These are phyloP conservation scores for Lerema accius DNA, from an alignment of 1,140 invertebrate genomes.

Conservation along the genomic window DNA sequence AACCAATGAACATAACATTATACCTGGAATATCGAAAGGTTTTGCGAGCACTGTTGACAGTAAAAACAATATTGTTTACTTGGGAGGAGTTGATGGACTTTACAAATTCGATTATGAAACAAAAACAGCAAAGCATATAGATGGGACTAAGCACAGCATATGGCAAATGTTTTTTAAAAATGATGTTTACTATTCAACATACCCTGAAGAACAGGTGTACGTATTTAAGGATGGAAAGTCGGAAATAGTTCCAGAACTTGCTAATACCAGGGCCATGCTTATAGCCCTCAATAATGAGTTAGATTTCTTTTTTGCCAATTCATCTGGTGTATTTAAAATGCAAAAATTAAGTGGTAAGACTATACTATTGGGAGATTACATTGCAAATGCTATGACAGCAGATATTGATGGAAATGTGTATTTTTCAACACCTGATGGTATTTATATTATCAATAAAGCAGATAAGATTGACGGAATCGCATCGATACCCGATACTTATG, in stretches of 20 bases:
- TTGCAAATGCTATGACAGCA: conserved; percentile 50
- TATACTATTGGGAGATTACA: conserved; percentile 41
- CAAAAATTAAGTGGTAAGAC: conserved; percentile 31
- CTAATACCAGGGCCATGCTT: conserved; percentile 45
- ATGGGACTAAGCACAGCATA: conserved; percentile 43
- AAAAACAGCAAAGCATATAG: conserved; percentile 44
- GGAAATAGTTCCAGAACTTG: conserved; percentile 45
- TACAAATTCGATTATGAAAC: conserved; percentile 52
- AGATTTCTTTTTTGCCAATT: conserved; percentile 55
- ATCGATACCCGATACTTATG: conserved; percentile 43
- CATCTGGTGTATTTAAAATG: conserved; percentile 48
- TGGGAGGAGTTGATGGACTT: conserved; percentile 56
- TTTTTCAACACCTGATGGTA: conserved; percentile 53
- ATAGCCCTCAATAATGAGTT: conserved; percentile 48
- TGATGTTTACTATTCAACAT: conserved; percentile 55
- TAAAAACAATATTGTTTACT: conserved; percentile 44
- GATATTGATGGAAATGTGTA: conserved; percentile 54
- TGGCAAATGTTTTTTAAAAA: conserved; percentile 68
- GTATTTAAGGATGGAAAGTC: conserved; percentile 40
- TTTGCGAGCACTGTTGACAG: conserved; percentile 58
- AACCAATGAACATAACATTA: conserved; percentile 45
- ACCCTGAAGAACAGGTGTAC: conserved; percentile 52
- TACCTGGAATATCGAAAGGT: conserved; percentile 50
- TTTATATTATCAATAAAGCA: conserved; percentile 48
- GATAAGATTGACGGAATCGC: conserved; percentile 9